Percentiles rank a stretch among this genome's conserved stretches.
These are phyloP conservation scores for Encarsia formosa DNA, from an alignment of 2,888 invertebrate species.

Conservation along the genomic window DNA sequence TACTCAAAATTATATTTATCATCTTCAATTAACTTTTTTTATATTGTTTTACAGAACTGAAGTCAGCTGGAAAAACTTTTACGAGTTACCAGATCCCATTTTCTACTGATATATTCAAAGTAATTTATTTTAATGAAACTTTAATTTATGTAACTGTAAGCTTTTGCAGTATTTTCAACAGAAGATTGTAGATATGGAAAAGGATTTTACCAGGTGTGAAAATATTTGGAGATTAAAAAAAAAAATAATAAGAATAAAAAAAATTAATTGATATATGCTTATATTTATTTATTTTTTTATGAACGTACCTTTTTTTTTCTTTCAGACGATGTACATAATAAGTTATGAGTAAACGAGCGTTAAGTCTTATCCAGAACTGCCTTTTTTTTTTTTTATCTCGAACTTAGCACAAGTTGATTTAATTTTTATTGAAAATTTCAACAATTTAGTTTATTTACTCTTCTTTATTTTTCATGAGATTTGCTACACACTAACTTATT, in stretches of 20 bases:
- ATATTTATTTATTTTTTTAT: constrained; percentile 48
- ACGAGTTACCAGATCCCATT: constrained; percentile 1
- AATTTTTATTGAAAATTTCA: constrained; percentile 20
- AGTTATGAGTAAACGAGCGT: constrained; percentile 50
- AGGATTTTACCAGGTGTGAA: too few species aligned
- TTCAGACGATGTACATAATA: constrained; percentile 49
- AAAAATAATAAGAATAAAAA: constrained; percentile 29
- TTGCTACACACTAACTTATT: constrained; percentile 37
- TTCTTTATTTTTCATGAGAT: constrained; percentile 22
- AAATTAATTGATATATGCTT: constrained; percentile 45
- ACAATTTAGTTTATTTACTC: too few species aligned
- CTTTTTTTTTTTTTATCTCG: constrained; percentile 24
- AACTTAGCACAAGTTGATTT: constrained; percentile 2
- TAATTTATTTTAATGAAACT: too few species aligned
- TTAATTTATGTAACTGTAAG: too few species aligned
- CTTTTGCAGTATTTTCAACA: constrained; percentile 5
- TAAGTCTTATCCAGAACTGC: constrained; percentile 45
- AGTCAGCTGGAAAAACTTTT: constrained; percentile 14
- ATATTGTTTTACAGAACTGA: constrained; percentile 4
- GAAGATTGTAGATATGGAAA: too few species aligned
- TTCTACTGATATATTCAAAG: too few species aligned
- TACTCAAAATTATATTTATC: not conserved
- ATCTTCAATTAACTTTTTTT: too few species aligned
- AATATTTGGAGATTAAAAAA: constrained; percentile 11
- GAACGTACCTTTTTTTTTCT: constrained; percentile 45